phyloP scores from a whole-genome alignment of 1,140 invertebrate genomes.

The Notospermus geniculatus region DNA sequence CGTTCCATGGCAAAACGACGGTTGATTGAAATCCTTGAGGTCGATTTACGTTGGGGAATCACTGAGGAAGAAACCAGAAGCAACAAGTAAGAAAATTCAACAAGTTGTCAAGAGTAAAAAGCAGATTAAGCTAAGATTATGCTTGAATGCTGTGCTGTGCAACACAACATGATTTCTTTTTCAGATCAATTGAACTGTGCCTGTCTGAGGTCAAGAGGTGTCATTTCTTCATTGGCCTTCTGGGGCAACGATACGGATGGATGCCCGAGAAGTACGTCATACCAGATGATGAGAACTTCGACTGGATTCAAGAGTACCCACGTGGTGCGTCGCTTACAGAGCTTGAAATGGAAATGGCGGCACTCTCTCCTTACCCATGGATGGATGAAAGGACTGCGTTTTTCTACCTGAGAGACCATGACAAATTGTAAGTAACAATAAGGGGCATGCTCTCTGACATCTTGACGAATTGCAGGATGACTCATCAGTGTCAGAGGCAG shows the following conservation, averaged over 20 bases:
- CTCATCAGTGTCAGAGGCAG: no score
- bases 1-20: constrained; percentile 42
- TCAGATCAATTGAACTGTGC: constrained; percentile 54
- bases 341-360: constrained; percentile 54
- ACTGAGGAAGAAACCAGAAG: constrained; percentile 51
- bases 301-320: constrained; percentile 53
- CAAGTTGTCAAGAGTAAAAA: no score
- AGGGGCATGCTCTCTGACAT: no score
- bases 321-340: constrained; percentile 57
- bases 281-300: constrained; percentile 43
- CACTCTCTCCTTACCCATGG: constrained; percentile 33
- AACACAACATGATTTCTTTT: constrained; percentile 12
- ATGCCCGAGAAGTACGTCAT: constrained; percentile 40
- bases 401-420: constrained; percentile 52
- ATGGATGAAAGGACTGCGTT: constrained; percentile 43
- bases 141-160: no score
- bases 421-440: constrained; percentile 25
- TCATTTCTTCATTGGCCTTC: constrained; percentile 57
- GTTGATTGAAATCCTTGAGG: constrained; percentile 56
- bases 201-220: constrained; percentile 54
- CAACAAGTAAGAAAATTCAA: constrained; percentile 51
- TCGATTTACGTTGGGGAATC: constrained; percentile 60
- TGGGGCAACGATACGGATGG: constrained; percentile 57
- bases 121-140: no score
- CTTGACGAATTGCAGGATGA: no score